These are phyloP conservation scores for Euthynnus affinis DNA, from an alignment of 2,797 vertebrate genomes.

Conservation along the genomic window DNA sequence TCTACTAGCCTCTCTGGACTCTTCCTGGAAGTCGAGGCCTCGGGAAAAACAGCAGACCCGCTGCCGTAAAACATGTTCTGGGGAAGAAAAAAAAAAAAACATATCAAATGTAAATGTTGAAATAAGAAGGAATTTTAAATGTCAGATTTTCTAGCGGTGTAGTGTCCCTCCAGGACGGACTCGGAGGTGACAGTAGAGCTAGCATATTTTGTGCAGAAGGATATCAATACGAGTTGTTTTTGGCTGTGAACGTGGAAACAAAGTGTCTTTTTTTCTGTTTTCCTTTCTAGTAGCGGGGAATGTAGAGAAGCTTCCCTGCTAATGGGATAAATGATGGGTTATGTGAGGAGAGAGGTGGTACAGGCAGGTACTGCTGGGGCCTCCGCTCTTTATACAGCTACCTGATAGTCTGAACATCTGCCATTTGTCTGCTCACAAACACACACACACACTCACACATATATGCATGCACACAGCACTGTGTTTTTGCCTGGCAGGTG, in stretches of 20 bases:
- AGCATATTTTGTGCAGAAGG: slow-evolving; percentile 3
- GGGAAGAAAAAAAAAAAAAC: slow-evolving; percentile 29
- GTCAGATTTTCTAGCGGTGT: slow-evolving; percentile 1
- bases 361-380: slow-evolving; percentile 57
- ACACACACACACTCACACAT: slow-evolving; percentile 11
- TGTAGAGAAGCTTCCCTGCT: slow-evolving; percentile 35
- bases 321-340: slow-evolving; percentile 58
- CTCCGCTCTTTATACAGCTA: slow-evolving; percentile 38
- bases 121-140: slow-evolving; percentile 35
- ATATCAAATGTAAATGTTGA: slow-evolving; percentile 25
- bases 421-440: slow-evolving; percentile 38
- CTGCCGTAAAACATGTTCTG: slow-evolving; percentile 27
- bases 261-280: slow-evolving; percentile 28
- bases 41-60: slow-evolving; percentile 30
- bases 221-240: slow-evolving; percentile 31
- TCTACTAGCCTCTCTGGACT: slow-evolving; percentile 63
- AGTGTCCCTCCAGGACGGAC: slow-evolving; percentile 1
- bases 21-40: slow-evolving; percentile 76
- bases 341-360: slow-evolving; percentile 51
- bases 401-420: slow-evolving; percentile 65
- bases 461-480: background rate
- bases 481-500: slow-evolving; percentile 34
- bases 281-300: slow-evolving; percentile 35
- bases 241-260: slow-evolving; percentile 30
- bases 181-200: slow-evolving; percentile 19